A percentile compares a stretch with the other conserved stretches of the same genome.
phyloP scores from a whole-genome alignment of 2,113 vertebrate species.

The Protobothrops flavoviridis region DNA sequence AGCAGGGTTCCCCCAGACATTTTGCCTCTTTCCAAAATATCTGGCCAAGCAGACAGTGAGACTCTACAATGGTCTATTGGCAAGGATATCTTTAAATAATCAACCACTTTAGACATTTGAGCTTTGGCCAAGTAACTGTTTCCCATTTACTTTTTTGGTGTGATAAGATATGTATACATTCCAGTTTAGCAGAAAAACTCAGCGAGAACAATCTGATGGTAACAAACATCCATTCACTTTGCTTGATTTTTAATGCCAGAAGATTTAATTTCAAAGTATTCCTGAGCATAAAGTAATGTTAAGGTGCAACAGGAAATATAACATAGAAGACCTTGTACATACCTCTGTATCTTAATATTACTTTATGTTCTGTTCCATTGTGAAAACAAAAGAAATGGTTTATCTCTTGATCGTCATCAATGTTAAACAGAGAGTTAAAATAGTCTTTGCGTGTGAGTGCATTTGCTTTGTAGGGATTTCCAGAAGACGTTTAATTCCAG shows the following conservation, averaged over 20 bases:
- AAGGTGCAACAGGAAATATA: background rate
- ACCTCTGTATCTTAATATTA: background rate
- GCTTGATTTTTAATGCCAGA: background rate
- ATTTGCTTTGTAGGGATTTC: background rate
- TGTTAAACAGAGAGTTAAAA: background rate
- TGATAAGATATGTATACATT: background rate
- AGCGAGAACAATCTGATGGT: background rate
- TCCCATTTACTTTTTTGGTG: conserved; percentile 33
- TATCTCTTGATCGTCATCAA: background rate
- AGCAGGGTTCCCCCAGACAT: background rate
- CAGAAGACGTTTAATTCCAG: background rate
- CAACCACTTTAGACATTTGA: conserved; percentile 29
- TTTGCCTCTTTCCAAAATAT: conserved; percentile 15
- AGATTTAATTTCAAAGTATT: background rate
- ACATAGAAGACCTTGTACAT: background rate
- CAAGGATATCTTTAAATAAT: conserved; percentile 30
- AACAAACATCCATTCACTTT: background rate
- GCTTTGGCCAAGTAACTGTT: conserved; percentile 21
- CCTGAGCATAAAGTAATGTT: background rate
- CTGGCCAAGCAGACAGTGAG: conserved; percentile 24
- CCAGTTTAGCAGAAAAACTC: background rate
- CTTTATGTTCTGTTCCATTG: background rate
- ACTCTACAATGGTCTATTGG: background rate
- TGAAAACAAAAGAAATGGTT: background rate
- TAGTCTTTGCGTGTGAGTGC: background rate